Percentiles rank a stretch among this genome's conserved stretches.
These are phyloP conservation scores for Athene cunicularia DNA, from an alignment of 2,113 vertebrate species.

Conservation along the genomic window DNA sequence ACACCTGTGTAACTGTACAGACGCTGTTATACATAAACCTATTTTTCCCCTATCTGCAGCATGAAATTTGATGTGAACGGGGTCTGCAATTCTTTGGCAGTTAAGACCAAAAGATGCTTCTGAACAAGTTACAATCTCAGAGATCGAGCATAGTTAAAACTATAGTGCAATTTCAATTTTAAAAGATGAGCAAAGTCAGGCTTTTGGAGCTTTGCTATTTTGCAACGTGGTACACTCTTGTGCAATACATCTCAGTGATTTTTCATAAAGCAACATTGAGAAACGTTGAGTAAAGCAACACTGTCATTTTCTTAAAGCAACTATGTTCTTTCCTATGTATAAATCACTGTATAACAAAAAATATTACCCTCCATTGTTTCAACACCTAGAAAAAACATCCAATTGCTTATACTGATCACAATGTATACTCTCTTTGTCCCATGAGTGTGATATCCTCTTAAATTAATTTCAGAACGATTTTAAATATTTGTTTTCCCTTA, in stretches of 20 bases:
- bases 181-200: background rate
- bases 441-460: background rate
- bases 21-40: background rate
- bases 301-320: background rate
- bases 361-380: background rate
- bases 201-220: background rate
- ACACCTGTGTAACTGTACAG: background rate
- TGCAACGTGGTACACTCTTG: background rate
- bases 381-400: background rate
- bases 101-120: slow-evolving; percentile 2
- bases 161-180: slow-evolving; percentile 46
- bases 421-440: background rate
- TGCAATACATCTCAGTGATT: background rate
- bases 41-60: background rate
- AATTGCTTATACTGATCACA: background rate
- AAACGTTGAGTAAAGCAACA: background rate
- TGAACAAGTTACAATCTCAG: background rate
- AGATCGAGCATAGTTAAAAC: background rate
- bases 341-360: background rate
- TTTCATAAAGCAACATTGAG: background rate
- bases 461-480: background rate
- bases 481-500: background rate
- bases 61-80: slow-evolving; percentile 2
- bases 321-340: background rate
- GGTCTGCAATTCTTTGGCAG: slow-evolving; percentile 64